These are phyloP conservation scores for Drepana arcuata DNA, from an alignment of 1,140 invertebrate genomes.

Conservation along the genomic window DNA sequence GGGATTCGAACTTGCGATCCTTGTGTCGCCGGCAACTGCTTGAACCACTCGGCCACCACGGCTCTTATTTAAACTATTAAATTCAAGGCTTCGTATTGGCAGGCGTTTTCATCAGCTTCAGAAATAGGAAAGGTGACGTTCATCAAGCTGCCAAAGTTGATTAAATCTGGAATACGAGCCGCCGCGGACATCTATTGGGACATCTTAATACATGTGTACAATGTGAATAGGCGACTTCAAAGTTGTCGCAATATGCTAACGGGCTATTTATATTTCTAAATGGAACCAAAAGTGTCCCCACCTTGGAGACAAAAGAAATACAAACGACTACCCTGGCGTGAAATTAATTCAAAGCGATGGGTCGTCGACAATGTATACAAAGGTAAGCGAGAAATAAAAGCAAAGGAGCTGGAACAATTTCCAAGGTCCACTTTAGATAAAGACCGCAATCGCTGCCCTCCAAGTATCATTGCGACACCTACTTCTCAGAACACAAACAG, in stretches of 20 bases:
- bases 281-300: conserved; percentile 31
- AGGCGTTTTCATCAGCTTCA: conserved; percentile 22
- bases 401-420: conserved; percentile 33
- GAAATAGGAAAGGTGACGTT: conserved; percentile 40
- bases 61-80: no score
- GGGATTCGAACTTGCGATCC: no score
- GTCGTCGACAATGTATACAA: conserved; percentile 46
- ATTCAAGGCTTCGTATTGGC: no score
- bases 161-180: conserved; percentile 56
- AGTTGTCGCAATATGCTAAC: conserved; percentile 43
- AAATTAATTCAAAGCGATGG: conserved; percentile 52
- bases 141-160: conserved; percentile 51
- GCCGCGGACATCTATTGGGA: conserved; percentile 40
- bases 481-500: conserved; percentile 2
- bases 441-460: conserved; percentile 28
- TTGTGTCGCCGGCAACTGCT: no score
- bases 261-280: conserved; percentile 38
- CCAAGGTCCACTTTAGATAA: conserved; percentile 35
- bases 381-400: conserved; percentile 45
- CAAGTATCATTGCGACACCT: conserved; percentile 6
- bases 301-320: conserved; percentile 45
- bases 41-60: no score
- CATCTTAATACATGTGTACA: conserved; percentile 51
- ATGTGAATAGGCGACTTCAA: conserved; percentile 41
- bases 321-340: conserved; percentile 37